These are phyloP conservation scores for Artemisiospiza belli DNA, from an alignment of 2,113 vertebrate species.

Conservation along the genomic window DNA sequence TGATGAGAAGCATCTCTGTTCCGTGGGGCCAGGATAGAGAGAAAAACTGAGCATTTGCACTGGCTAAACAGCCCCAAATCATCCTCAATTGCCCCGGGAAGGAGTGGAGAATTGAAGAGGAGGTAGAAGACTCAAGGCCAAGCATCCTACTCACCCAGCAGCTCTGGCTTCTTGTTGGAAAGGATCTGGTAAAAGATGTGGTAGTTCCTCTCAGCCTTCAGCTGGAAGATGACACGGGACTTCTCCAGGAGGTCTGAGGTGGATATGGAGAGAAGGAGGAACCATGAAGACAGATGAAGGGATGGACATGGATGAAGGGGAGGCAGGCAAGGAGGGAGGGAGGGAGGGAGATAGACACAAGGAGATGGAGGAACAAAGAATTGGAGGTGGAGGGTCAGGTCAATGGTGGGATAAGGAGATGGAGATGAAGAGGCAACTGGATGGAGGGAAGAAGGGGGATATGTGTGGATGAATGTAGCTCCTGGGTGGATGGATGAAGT, in stretches of 20 bases:
- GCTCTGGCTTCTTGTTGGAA: slow-evolving; percentile 92
- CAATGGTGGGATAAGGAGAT: background rate
- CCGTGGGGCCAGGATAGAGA: background rate
- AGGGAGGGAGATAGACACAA: background rate
- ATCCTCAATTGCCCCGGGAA: background rate
- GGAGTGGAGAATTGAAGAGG: background rate
- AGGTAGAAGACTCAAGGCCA: background rate
- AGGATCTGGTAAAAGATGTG: slow-evolving; percentile 97
- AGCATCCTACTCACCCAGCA: slow-evolving; percentile 77
- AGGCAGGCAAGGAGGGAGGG: background rate
- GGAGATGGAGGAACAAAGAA: background rate
- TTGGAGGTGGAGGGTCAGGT: background rate
- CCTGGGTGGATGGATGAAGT: background rate
- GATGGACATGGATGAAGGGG: background rate
- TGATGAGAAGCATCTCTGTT: slow-evolving; percentile 86
- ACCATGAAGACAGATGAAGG: background rate
- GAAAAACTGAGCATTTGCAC: background rate
- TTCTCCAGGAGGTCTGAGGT: slow-evolving; percentile 90
- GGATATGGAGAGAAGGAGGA: background rate
- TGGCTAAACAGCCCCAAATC: background rate
- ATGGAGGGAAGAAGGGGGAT: background rate
- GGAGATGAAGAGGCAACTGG: background rate
- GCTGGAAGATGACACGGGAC: slow-evolving; percentile 91
- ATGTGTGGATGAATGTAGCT: background rate
- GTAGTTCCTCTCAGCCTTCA: slow-evolving; percentile 91